A percentile compares a stretch with the other conserved stretches of the same genome.
Conservation (phyloP, 2,113 vertebrate genomes). For the Rhynchopsitta pachyrhyncha region DNA sequence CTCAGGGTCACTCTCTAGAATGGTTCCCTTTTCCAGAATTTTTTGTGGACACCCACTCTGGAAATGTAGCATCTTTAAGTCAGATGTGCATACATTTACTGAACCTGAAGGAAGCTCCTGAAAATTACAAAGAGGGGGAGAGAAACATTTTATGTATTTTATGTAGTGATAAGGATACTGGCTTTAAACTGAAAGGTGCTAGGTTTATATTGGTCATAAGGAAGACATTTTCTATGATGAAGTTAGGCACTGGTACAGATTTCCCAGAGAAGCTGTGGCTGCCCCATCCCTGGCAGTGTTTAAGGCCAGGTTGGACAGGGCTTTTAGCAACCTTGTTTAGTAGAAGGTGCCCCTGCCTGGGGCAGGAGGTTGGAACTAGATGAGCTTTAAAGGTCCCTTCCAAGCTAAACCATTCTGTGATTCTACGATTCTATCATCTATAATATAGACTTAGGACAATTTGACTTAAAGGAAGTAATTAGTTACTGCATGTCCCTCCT, state of each 20-base stretch:
- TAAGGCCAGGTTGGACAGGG: accelerated
- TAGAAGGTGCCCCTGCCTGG: not conserved
- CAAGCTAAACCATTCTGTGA: not conserved
- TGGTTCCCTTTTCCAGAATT: not conserved
- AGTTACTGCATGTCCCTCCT: not conserved
- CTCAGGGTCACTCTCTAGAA: not conserved
- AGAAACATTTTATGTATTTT: not conserved
- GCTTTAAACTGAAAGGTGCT: not conserved
- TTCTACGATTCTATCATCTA: not conserved
- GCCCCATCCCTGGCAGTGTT: not conserved
- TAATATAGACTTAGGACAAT: not conserved
- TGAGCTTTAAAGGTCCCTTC: not conserved
- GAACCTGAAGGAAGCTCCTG: not conserved
- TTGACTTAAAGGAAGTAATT: not conserved
- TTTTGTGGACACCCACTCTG: not conserved
- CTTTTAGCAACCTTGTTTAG: accelerated
- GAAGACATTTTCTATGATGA: not conserved
- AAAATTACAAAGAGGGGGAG: not conserved
- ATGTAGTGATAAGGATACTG: accelerated
- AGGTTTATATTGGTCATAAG: not conserved
- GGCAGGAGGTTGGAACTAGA: accelerated
- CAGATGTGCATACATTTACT: accelerated
- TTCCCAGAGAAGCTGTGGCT: not conserved
- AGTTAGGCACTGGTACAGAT: accelerated
- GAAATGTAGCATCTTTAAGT: not conserved